Evolutionary conservation across 2,113 vertebrate species (phyloP).

Genomic region (Gila orcuttii): DNA sequence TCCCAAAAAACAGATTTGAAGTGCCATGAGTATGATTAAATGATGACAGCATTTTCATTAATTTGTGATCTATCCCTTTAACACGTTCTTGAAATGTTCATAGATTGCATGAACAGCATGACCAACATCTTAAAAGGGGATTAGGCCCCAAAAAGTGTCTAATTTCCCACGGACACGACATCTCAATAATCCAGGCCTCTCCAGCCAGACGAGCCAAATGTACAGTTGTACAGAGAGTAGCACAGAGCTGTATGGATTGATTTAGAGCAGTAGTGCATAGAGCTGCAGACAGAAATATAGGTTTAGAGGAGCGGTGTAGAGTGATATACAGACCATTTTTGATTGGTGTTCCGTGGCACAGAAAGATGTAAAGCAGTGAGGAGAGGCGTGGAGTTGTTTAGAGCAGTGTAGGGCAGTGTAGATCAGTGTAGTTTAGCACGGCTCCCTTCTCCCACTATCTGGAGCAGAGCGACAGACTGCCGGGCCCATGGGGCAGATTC

Average conservation of each 20-base stretch:
- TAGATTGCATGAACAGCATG: constrained; percentile 7
- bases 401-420: constrained; percentile 27
- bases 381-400: constrained; percentile 8
- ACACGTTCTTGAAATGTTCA: constrained; percentile 3
- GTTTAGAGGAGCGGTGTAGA: background rate
- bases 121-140: constrained; percentile 4
- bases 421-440: constrained; percentile 39
- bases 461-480: constrained; percentile 65
- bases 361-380: constrained; percentile 30
- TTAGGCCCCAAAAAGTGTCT: constrained; percentile 5
- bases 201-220: background rate
- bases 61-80: background rate
- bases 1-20: background rate
- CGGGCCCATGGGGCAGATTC: constrained; percentile 59
- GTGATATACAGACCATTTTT: constrained; percentile 17
- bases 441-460: constrained; percentile 58
- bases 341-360: constrained; percentile 15
- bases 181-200: constrained; percentile 24
- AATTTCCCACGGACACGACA: background rate
- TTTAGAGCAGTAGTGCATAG: background rate
- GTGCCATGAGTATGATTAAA: background rate
- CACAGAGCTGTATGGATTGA: background rate
- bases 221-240: background rate
- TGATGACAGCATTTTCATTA: constrained; percentile 8
- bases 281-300: background rate